Evolutionary conservation across 2,797 vertebrate species (phyloP), one percentile per base, ranked within the genome.

Genomic region (Phrynocephalus vlangalii): DNA sequence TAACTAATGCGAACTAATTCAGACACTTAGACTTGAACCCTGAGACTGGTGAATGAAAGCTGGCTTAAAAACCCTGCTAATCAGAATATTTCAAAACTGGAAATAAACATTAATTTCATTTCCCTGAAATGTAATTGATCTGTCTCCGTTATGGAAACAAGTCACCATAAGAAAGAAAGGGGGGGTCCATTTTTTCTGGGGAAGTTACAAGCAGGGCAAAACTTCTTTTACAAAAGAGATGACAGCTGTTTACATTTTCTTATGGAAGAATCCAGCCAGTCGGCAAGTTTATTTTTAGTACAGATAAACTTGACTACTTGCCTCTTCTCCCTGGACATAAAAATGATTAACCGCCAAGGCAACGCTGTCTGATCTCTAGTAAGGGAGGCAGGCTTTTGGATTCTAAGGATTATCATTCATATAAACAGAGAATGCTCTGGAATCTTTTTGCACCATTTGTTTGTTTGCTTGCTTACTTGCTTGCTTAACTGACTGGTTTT

Each of bases 261-360:
- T 85, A 84, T 85, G n/a, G 48, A 93, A 84, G 93, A 95, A 96
- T 94, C 90, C 94, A 95, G 94, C 90, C 95, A 95, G 94, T 94
- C 93, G 93, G 91, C 92, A 92, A 92, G 92, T 94, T 95, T 97
- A 97, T 97, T 96, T 97, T 97, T 96, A 96, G 95, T 44, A 86
- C 79, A 71, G 92, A 92, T 94, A 96, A 95, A 96, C 90, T 88
- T 85, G 92, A 92, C 94, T 94, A 92, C 95, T 96, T 95, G 93
- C 95, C 93, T 95, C 95, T 76, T 76, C 73, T 48, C 92, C 94
- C 92, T 38, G 93, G 85, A 92, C 90, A 93, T 92, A 96, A 94
- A 94, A 94, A 93, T 95, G 84, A 96, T 95, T 93, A 94, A 80
- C 94, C 38, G 76, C 68, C 84, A 70, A 83, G 87, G 87, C 91